Conservation (phyloP, 2,888 invertebrate genomes). For the Tyria jacobaeae region DNA sequence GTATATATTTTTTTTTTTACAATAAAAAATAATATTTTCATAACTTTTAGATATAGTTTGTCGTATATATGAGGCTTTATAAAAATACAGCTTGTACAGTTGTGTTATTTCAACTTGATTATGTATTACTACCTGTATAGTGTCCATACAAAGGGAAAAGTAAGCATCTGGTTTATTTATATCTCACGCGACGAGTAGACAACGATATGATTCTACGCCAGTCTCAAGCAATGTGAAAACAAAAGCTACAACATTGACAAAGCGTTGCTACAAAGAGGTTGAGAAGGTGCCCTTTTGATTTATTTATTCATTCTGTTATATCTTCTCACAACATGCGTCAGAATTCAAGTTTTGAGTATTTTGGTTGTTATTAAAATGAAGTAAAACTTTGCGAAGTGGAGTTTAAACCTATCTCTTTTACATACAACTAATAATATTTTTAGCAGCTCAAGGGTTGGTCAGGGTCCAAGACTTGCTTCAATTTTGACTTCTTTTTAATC, state of each 20-base stretch:
- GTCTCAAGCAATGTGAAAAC: slow-evolving; percentile 14
- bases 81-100: not conserved
- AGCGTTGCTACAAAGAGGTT: slow-evolving; percentile 3
- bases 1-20: too few relatives aligned
- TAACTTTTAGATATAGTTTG: too few relatives aligned
- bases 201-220: slow-evolving; percentile 7
- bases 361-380: not conserved
- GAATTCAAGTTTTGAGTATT: not conserved
- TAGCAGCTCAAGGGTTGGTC: too few relatives aligned
- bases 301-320: slow-evolving; percentile 13
- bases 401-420: not conserved
- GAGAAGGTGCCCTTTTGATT: slow-evolving; percentile 6
- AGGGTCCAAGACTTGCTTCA: not conserved
- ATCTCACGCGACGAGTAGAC: slow-evolving; percentile 1
- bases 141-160: slow-evolving; percentile 33
- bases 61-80: not conserved
- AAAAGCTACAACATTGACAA: slow-evolving; percentile 12
- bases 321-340: not conserved
- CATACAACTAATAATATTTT: too few relatives aligned
- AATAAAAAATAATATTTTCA: too few relatives aligned
- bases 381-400: not conserved
- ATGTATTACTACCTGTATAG: not conserved
- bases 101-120: not conserved
- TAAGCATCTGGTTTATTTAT: slow-evolving; percentile 1
- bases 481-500: not conserved